A percentile compares a stretch with the other conserved stretches of the same genome.
phyloP scores from a whole-genome alignment of 2,888 invertebrate genomes.

The Lingula anatina region DNA sequence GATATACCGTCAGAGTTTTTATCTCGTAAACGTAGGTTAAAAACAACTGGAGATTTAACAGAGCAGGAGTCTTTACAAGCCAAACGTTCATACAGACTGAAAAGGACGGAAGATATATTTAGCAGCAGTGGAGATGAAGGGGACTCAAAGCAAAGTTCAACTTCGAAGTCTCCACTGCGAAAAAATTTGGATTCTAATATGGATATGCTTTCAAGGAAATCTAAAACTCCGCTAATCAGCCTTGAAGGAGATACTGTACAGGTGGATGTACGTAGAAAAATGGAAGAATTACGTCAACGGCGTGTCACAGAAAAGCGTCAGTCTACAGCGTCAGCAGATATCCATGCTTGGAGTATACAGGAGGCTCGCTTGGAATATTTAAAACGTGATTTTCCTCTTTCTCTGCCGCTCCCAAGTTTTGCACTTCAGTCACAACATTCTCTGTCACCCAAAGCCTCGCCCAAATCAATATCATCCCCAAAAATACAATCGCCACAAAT shows the following conservation, averaged over 20 bases:
- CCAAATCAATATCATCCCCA: conserved; percentile 11
- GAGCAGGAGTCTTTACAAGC: conserved; percentile 14
- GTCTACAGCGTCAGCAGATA: background rate
- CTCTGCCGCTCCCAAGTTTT: conserved; percentile 82
- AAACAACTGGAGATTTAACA: conserved; percentile 27
- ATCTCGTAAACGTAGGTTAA: conserved; percentile 13
- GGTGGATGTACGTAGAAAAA: background rate
- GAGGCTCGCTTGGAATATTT: no score
- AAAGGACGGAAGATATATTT: conserved; percentile 18
- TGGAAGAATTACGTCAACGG: background rate
- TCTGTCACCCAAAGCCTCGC: conserved; percentile 24
- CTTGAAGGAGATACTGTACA: background rate
- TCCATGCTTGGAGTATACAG: background rate
- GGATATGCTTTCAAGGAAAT: background rate
- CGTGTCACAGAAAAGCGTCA: background rate
- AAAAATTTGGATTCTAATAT: background rate
- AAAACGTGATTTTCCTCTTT: no score
- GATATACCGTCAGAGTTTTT: conserved; percentile 28
- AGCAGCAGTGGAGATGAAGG: conserved; percentile 35
- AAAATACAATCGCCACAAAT: conserved; percentile 18
- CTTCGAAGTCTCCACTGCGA: background rate
- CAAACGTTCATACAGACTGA: conserved; percentile 22
- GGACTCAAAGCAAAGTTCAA: background rate
- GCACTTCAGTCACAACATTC: conserved; percentile 57
- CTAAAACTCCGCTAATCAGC: background rate